Conservation (phyloP, 2,797 vertebrate species). For the Poeciliopsis presidionis region DNA sequence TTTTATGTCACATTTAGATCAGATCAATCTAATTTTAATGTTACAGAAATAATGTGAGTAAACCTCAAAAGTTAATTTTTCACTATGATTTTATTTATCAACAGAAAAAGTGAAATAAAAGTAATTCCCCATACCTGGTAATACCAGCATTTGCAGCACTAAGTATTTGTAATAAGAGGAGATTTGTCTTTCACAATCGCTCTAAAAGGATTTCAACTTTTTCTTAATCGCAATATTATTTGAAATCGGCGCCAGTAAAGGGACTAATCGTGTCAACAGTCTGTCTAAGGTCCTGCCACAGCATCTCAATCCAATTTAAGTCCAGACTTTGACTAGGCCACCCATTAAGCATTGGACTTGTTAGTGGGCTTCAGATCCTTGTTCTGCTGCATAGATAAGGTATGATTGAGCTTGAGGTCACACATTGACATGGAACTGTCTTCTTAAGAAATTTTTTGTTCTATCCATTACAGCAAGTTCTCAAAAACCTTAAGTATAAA, state of each 20-base stretch:
- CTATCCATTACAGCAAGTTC: background rate
- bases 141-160: no score
- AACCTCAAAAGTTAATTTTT: background rate
- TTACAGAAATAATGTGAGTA: background rate
- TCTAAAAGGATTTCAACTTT: background rate
- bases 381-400: background rate
- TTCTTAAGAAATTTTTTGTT: background rate
- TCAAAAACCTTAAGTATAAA: background rate
- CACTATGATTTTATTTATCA: background rate
- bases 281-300: no score
- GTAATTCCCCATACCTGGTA: background rate
- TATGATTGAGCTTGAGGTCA: background rate
- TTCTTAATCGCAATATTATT: background rate
- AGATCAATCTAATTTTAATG: background rate
- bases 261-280: background rate
- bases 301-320: background rate
- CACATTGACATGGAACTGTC: background rate
- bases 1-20: background rate
- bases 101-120: background rate
- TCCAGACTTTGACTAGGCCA: background rate
- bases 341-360: background rate
- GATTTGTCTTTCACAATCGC: background rate
- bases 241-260: background rate
- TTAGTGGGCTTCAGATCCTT: background rate
- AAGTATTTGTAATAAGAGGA: background rate